Conservation (phyloP, 2,888 invertebrate genomes). For the Shargacucullia verbasci region DNA sequence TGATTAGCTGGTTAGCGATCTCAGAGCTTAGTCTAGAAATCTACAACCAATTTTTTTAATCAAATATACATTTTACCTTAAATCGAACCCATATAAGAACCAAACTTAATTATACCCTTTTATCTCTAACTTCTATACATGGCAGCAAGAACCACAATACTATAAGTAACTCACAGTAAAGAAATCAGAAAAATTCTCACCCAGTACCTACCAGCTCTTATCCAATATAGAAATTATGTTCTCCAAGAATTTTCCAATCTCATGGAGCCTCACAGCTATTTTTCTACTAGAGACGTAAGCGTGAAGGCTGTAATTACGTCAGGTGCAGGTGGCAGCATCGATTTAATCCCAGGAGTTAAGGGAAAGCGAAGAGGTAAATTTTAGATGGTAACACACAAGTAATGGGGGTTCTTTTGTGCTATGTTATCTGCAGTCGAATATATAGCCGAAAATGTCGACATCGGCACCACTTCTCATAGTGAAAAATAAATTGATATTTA, state of each 20-base stretch:
- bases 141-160: background rate
- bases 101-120: too few relatives aligned
- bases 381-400: background rate
- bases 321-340: slow-evolving; percentile 62
- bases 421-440: too few relatives aligned
- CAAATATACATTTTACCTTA: too few relatives aligned
- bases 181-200: slow-evolving; percentile 19
- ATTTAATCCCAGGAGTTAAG: slow-evolving; percentile 46
- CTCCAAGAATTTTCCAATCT: slow-evolving; percentile 51
- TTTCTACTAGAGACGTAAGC: slow-evolving; percentile 40
- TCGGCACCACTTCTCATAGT: too few relatives aligned
- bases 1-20: too few relatives aligned
- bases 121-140: too few relatives aligned
- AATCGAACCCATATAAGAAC: too few relatives aligned
- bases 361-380: slow-evolving; percentile 5
- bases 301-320: slow-evolving; percentile 62
- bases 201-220: background rate
- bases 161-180: slow-evolving; percentile 5
- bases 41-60: too few relatives aligned
- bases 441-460: too few relatives aligned
- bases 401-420: too few relatives aligned
- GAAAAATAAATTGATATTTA: too few relatives aligned
- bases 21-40: too few relatives aligned
- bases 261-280: slow-evolving; percentile 33
- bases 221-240: slow-evolving; percentile 29